Evolutionary conservation across 1,140 invertebrate genomes (phyloP).

Genomic region (Olivierus martensii): DNA sequence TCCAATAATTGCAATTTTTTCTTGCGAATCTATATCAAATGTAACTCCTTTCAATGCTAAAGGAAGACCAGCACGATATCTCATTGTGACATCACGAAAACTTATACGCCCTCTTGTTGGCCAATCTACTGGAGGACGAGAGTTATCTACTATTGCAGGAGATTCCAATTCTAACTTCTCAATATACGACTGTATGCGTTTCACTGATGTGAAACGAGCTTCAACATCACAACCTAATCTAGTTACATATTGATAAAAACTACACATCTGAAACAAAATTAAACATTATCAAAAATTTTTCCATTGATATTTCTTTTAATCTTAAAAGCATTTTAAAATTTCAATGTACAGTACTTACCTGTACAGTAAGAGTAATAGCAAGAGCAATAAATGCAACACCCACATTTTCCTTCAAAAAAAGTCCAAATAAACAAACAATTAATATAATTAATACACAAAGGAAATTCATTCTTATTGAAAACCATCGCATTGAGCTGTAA

Average conservation of each 20-base stretch:
- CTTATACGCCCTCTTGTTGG: slow-evolving; percentile 50
- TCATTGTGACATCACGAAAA: slow-evolving; percentile 50
- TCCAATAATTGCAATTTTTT: slow-evolving; percentile 44
- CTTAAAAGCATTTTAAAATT: no score
- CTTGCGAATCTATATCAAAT: slow-evolving; percentile 39
- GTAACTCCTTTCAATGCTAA: slow-evolving; percentile 46
- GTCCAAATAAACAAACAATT: slow-evolving; percentile 40
- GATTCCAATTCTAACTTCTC: slow-evolving; percentile 23
- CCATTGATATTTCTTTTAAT: no score
- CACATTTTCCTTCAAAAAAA: slow-evolving; percentile 40
- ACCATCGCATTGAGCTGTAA: slow-evolving; percentile 47
- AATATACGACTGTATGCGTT: slow-evolving; percentile 39
- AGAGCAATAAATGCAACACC: slow-evolving; percentile 48
- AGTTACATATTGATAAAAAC: slow-evolving; percentile 49
- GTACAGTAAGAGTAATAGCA: slow-evolving; percentile 47
- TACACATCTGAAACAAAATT: slow-evolving; percentile 36
- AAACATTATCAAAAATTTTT: no score
- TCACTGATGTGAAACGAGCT: slow-evolving; percentile 48
- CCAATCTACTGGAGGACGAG: slow-evolving; percentile 38
- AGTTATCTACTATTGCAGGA: slow-evolving; percentile 22
- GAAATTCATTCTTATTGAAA: slow-evolving; percentile 48
- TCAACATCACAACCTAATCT: slow-evolving; percentile 46
- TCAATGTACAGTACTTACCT: no score
- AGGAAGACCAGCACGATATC: slow-evolving; percentile 42
- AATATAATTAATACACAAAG: slow-evolving; percentile 38